Evolutionary conservation across 2,113 vertebrate species (phyloP).

Genomic region (Phoxinus phoxinus): DNA sequence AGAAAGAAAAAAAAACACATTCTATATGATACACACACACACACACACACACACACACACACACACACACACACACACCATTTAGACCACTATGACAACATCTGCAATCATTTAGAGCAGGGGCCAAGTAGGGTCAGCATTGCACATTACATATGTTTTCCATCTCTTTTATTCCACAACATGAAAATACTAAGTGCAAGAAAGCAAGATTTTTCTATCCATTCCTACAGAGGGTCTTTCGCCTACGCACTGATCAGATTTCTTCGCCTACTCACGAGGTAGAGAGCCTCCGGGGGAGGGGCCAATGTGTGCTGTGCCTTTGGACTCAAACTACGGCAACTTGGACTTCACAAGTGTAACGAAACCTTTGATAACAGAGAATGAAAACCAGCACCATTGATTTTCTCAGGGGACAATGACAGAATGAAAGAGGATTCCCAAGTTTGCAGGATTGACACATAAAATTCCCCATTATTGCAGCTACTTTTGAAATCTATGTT

Average conservation of each 20-base stretch:
- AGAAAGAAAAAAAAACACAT: no score
- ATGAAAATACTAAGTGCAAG: slow-evolving; percentile 46
- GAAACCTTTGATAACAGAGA: background rate
- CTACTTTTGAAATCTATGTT: background rate
- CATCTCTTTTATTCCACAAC: slow-evolving; percentile 73
- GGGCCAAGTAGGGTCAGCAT: slow-evolving; percentile 71
- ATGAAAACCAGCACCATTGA: background rate
- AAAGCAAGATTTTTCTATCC: slow-evolving; percentile 63
- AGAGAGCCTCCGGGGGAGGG: slow-evolving; percentile 60
- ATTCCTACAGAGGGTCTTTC: slow-evolving; percentile 63
- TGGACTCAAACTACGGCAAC: slow-evolving; percentile 31
- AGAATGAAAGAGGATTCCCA: background rate
- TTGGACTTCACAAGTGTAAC: background rate
- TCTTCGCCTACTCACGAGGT: slow-evolving; percentile 60
- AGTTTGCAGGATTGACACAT: background rate
- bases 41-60: no score
- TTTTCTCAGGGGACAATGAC: background rate
- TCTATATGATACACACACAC: no score
- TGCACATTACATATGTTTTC: slow-evolving; percentile 79
- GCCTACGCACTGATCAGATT: slow-evolving; percentile 69
- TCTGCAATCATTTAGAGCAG: slow-evolving; percentile 76
- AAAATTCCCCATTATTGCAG: background rate
- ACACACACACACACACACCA: slow-evolving; percentile 19
- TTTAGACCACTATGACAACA: slow-evolving; percentile 64
- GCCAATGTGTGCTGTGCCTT: slow-evolving; percentile 48